These are phyloP conservation scores for Mamestra configurata DNA, from an alignment of 1,140 invertebrate genomes.

Conservation along the genomic window DNA sequence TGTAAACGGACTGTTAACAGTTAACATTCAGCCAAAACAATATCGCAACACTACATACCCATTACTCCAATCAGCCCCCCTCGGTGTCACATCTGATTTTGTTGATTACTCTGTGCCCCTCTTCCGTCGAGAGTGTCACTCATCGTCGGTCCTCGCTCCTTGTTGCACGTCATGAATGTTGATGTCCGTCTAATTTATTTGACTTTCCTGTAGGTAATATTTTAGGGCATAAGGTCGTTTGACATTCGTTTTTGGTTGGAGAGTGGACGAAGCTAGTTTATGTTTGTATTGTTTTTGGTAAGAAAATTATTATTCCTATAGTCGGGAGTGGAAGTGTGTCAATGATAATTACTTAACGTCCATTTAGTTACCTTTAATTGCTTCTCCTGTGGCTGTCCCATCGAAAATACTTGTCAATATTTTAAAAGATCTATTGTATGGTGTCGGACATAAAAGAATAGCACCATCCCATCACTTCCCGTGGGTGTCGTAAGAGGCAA, in stretches of 20 bases:
- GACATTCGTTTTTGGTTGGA: neutral
- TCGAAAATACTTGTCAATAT: no score
- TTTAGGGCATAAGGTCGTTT: slow-evolving; percentile 21
- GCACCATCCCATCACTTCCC: no score
- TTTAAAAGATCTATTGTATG: no score
- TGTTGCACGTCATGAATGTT: slow-evolving; percentile 39
- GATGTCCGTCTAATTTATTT: slow-evolving; percentile 47
- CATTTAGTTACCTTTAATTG: no score
- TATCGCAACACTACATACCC: neutral
- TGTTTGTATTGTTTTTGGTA: no score
- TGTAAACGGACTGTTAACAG: neutral
- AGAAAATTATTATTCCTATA: no score
- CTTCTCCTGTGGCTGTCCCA: no score
- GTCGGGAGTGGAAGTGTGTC: no score
- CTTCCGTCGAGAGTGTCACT: slow-evolving; percentile 23
- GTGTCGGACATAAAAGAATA: no score
- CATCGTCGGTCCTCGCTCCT: neutral
- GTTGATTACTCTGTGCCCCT: slow-evolving; percentile 37
- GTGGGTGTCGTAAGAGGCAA: no score
- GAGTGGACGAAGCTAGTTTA: neutral
- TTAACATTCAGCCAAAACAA: neutral
- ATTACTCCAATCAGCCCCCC: slow-evolving; percentile 1
- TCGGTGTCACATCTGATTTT: slow-evolving; percentile 11
- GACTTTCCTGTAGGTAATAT: slow-evolving; percentile 28
- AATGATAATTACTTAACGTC: no score